phyloP scores from a whole-genome alignment of 2,113 vertebrate species.

The Jacana jacana region DNA sequence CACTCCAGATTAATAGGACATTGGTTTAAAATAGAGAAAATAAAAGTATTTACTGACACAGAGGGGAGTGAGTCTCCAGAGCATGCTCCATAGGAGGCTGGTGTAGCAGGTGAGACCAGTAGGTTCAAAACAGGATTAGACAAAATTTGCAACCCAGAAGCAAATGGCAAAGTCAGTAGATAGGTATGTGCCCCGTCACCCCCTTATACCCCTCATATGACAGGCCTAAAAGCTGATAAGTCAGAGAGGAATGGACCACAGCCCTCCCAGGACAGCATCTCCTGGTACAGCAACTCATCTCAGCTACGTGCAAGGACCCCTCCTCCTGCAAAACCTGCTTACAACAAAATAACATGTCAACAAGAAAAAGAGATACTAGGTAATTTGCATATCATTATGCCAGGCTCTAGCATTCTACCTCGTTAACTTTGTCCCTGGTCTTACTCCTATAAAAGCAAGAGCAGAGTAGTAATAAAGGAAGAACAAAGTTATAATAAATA shows the following conservation, averaged over 20 bases:
- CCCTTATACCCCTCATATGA: accelerated
- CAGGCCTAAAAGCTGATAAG: not conserved
- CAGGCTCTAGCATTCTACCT: not conserved
- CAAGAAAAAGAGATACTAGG: not conserved
- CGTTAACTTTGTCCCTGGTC: not conserved
- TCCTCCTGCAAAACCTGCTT: not conserved
- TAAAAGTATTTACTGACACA: not conserved
- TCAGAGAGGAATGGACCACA: not conserved
- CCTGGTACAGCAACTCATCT: not conserved
- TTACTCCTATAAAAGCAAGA: not conserved
- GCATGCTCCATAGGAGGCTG: not conserved
- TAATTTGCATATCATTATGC: not conserved
- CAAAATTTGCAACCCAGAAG: not conserved
- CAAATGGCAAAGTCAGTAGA: not conserved
- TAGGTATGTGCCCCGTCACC: not conserved
- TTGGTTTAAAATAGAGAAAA: not conserved
- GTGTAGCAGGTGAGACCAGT: not conserved
- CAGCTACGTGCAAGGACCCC: not conserved
- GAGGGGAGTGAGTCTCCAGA: not conserved
- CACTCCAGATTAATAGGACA: not conserved
- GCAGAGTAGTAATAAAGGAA: not conserved
- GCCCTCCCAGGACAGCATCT: not conserved
- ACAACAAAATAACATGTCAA: not conserved
- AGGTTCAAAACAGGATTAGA: not conserved
- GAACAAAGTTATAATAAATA: not conserved